phyloP scores from a whole-genome alignment of 2,797 vertebrate genomes.

The Euthynnus affinis region DNA sequence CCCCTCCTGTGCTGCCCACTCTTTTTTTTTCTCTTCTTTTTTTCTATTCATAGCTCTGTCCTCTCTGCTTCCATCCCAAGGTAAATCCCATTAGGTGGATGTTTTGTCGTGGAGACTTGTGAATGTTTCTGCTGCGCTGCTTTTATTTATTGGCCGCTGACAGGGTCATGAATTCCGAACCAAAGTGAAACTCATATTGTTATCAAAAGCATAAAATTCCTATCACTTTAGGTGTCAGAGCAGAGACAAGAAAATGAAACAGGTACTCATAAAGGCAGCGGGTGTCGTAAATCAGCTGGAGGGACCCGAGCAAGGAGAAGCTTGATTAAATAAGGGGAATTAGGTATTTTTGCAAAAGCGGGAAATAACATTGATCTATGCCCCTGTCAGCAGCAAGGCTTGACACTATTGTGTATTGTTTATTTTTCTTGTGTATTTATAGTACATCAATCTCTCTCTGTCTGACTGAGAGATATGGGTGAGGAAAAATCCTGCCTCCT shows the following conservation, averaged over 20 bases:
- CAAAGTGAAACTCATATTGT: conserved; percentile 88
- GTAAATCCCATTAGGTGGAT: conserved; percentile 68
- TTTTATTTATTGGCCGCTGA: conserved; percentile 83
- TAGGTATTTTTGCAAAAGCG: conserved; percentile 85
- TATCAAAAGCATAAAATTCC: conserved; percentile 89
- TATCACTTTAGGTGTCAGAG: conserved; percentile 88
- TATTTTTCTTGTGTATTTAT: conserved; percentile 69
- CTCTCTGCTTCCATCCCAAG: conserved; percentile 35
- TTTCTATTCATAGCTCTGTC: conserved; percentile 47
- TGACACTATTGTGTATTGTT: conserved; percentile 77
- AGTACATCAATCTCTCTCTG: conserved; percentile 66
- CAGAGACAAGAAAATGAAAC: conserved; percentile 85
- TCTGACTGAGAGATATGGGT: conserved; percentile 59
- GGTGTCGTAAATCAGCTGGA: conserved; percentile 77
- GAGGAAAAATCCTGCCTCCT: conserved; percentile 37
- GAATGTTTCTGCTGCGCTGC: conserved; percentile 52
- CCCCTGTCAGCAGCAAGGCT: conserved; percentile 72
- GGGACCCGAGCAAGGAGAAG: conserved; percentile 56
- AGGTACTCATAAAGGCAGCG: conserved; percentile 86
- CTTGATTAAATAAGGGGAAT: conserved; percentile 87
- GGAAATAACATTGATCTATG: conserved; percentile 86
- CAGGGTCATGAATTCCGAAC: conserved; percentile 80
- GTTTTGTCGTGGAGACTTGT: conserved; percentile 60
- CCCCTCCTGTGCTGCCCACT: conserved; percentile 33
- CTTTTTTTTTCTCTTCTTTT: neutral